These are phyloP conservation scores for Tuta absoluta DNA, from an alignment of 2,888 invertebrate species.

Conservation along the genomic window DNA sequence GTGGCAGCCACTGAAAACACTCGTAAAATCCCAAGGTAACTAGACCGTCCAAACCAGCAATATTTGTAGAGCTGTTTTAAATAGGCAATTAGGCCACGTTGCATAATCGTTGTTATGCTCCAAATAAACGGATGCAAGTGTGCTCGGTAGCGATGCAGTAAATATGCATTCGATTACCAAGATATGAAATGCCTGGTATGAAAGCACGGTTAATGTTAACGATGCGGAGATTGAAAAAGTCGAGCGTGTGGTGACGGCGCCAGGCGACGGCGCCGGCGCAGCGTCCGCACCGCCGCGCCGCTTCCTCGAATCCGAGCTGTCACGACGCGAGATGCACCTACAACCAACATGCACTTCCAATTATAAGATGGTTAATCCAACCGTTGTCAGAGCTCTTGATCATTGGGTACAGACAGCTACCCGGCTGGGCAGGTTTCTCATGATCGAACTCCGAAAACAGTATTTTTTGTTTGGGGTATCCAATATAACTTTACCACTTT, in stretches of 20 bases:
- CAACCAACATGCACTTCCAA: constrained; percentile 40
- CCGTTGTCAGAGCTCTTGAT: neutral
- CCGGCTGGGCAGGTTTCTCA: too few relatives aligned
- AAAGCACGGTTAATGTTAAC: constrained; percentile 58
- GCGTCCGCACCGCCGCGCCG: constrained; percentile 43
- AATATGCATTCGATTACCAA: constrained; percentile 9
- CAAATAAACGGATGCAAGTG: constrained; percentile 18
- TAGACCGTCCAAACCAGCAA: constrained; percentile 17
- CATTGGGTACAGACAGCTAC: neutral
- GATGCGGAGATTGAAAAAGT: constrained; percentile 57
- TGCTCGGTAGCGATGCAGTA: constrained; percentile 17
- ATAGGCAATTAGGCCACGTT: constrained; percentile 31
- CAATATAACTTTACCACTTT: too few relatives aligned
- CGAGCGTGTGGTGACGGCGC: constrained; percentile 62
- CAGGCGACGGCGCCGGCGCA: constrained; percentile 64
- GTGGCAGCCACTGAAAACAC: neutral
- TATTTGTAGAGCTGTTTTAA: constrained; percentile 30
- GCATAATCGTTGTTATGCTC: constrained; percentile 27
- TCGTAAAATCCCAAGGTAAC: constrained; percentile 14
- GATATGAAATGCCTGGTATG: constrained; percentile 34
- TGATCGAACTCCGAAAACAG: too few relatives aligned
- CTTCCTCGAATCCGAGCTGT: constrained; percentile 70
- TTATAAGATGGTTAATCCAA: neutral
- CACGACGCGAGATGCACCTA: constrained; percentile 55
- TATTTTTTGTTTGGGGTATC: too few relatives aligned